Conservation (phyloP, 2,888 invertebrate genomes). For the Heliconius sara region DNA sequence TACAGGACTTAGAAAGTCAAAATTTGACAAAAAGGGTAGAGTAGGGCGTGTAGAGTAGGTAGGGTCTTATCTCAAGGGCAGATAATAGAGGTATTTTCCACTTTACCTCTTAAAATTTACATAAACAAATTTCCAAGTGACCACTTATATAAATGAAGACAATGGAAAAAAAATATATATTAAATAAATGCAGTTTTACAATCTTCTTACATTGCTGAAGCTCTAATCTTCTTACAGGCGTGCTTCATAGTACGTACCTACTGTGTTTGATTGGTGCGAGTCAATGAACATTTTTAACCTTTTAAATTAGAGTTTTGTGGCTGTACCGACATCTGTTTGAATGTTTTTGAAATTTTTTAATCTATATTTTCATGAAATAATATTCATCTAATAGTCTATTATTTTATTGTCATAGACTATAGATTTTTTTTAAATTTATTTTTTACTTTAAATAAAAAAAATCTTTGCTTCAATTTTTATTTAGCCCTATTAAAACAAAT, state of each 20-base stretch:
- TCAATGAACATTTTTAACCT: slow-evolving; percentile 8
- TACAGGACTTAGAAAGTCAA: too few species aligned
- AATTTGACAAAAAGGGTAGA: too few species aligned
- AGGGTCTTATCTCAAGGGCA: too few species aligned
- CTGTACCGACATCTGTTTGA: background rate
- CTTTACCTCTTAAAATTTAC: too few species aligned
- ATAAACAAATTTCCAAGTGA: too few species aligned
- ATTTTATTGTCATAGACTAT: background rate
- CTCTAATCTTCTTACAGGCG: background rate
- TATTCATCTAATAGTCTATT: background rate
- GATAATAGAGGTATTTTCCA: too few species aligned
- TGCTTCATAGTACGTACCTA: background rate
- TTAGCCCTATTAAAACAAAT: background rate
- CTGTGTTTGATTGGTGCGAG: background rate
- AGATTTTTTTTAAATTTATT: too few species aligned
- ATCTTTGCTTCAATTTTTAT: background rate
- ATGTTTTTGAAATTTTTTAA: background rate
- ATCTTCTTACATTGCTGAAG: background rate
- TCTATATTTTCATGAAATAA: background rate
- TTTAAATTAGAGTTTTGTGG: background rate
- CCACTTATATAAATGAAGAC: too few species aligned
- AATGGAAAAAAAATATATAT: too few species aligned
- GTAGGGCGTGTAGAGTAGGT: too few species aligned
- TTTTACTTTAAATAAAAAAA: too few species aligned
- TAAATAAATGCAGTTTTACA: background rate